phyloP scores from a whole-genome alignment of 2,888 invertebrate genomes.

The Drosophila prostipennis region DNA sequence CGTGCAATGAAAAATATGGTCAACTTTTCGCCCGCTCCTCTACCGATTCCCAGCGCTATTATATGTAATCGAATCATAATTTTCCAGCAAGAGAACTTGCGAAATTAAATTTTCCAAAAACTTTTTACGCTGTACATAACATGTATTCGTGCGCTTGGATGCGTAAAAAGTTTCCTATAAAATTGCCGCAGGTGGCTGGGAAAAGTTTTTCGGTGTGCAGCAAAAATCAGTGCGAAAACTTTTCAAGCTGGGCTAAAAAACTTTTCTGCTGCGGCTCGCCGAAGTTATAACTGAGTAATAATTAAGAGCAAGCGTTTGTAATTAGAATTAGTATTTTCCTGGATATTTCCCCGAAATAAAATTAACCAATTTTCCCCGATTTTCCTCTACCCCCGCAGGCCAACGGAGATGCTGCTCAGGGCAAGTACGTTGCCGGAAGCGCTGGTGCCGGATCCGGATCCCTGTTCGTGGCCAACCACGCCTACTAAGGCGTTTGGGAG shows the following conservation, averaged over 20 bases:
- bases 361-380: conserved; percentile 17
- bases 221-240: conserved; percentile 45
- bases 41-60: conserved; percentile 40
- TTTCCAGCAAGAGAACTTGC: conserved; percentile 40
- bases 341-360: conserved; percentile 7
- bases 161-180: conserved; percentile 35
- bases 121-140: conserved; percentile 12
- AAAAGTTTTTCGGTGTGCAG: conserved; percentile 22
- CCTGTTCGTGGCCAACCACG: conserved; percentile 97
- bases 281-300: conserved; percentile 30
- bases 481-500: conserved; percentile 89
- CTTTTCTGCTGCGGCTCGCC: conserved; percentile 24
- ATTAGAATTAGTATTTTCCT: conserved; percentile 12
- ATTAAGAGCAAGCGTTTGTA: conserved; percentile 25
- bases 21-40: neutral
- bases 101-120: conserved; percentile 55
- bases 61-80: conserved; percentile 57
- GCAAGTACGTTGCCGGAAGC: conserved; percentile 95
- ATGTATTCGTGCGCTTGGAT: conserved; percentile 18
- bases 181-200: conserved; percentile 52
- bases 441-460: conserved; percentile 93
- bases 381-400: conserved; percentile 86
- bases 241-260: conserved; percentile 26
- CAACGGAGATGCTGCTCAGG: conserved; percentile 95
- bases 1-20: neutral